phyloP scores from a whole-genome alignment of 2,888 invertebrate genomes.

The Nowickia ferox region DNA sequence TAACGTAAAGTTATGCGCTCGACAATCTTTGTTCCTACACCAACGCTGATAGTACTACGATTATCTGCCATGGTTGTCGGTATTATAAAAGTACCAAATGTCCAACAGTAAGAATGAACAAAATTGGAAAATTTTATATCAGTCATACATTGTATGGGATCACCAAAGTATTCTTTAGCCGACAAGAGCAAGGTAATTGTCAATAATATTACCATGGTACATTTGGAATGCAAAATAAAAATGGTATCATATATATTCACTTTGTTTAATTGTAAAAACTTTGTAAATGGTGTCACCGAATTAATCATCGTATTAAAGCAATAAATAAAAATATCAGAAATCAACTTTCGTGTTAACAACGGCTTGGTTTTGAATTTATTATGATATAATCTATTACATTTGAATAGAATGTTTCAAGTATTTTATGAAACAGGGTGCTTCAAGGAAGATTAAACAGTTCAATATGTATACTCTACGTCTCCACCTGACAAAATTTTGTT shows the following conservation, averaged over 20 bases:
- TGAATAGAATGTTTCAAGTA: not conserved
- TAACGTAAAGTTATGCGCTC: conserved; percentile 78
- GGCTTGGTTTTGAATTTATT: conserved; percentile 12
- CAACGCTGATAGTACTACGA: conserved; percentile 74
- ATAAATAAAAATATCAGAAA: not conserved
- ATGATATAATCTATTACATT: conserved; percentile 33
- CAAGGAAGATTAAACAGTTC: not conserved
- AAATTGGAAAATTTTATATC: conserved; percentile 85
- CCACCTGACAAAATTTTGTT: no score
- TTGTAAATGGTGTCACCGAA: conserved; percentile 85
- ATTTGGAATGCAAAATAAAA: conserved; percentile 89
- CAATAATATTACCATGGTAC: conserved; percentile 88
- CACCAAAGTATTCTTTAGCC: conserved; percentile 92
- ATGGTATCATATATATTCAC: conserved; percentile 89
- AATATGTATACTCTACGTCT: no score
- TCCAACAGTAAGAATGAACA: conserved; percentile 91
- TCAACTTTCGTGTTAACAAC: not conserved
- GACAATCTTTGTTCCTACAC: conserved; percentile 75
- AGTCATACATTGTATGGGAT: conserved; percentile 91
- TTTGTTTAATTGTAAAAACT: conserved; percentile 85
- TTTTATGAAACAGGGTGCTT: not conserved
- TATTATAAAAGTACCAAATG: conserved; percentile 88
- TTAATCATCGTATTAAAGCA: conserved; percentile 84
- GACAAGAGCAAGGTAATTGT: conserved; percentile 89
- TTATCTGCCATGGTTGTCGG: not conserved